These are phyloP conservation scores for Aphis craccivora DNA, from an alignment of 1,140 invertebrate genomes.

Conservation along the genomic window DNA sequence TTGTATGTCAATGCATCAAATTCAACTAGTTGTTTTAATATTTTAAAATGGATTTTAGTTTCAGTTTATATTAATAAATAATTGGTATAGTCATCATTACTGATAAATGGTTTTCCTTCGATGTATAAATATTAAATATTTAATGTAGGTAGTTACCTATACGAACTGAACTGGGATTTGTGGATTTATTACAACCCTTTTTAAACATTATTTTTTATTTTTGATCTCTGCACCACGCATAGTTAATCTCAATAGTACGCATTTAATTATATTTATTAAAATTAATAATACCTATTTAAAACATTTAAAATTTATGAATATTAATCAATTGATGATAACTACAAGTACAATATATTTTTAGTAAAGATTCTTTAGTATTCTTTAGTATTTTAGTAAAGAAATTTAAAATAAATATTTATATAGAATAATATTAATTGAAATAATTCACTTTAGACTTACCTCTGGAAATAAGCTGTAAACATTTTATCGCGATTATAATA, in stretches of 20 bases:
- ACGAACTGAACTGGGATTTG: neutral
- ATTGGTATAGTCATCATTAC: too few relatives aligned
- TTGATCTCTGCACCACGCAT: neutral
- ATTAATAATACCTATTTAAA: neutral
- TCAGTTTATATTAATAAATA: neutral
- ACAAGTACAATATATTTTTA: neutral
- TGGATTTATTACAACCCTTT: neutral
- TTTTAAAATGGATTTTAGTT: neutral
- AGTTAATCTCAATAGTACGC: neutral
- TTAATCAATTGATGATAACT: neutral
- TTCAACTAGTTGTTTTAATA: neutral
- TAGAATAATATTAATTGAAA: neutral
- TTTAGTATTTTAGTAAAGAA: too few relatives aligned
- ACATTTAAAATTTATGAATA: too few relatives aligned
- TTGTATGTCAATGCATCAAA: neutral
- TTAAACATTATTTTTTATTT: neutral
- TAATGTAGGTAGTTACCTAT: too few relatives aligned
- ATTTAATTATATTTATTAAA: neutral
- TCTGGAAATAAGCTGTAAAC: neutral
- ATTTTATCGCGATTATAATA: neutral
- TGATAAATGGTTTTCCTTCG: too few relatives aligned
- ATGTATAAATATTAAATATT: neutral
- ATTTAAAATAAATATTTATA: neutral
- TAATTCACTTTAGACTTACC: neutral
- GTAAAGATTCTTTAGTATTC: neutral